Base-by-base conservation (phyloP, 2,113 vertebrate species). In the Caranx melampygus region DNA sequence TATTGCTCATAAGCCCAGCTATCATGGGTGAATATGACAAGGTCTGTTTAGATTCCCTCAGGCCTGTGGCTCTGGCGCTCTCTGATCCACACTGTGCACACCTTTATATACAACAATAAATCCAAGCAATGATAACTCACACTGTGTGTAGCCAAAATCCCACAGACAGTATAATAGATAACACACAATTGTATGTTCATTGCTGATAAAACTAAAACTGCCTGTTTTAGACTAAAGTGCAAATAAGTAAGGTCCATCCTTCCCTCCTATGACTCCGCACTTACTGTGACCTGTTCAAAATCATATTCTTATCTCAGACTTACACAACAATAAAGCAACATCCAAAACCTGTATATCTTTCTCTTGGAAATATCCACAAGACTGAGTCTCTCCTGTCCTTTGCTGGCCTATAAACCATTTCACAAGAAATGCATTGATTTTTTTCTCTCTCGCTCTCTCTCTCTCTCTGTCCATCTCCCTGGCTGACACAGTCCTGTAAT, bases 341-440 rank as follows among this genome's bases (percentile, higher is more conserved):
- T 3, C 31, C 45, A 21, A 15, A 35, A 70, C 31, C 31, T 31
- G 4, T 45, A 4, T 52, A 65, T 51, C 31, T 37, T 54, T 6
- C 34, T 44, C 37, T 55, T 57, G 18, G 9, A 78, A 70, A 71
- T 26, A 63, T 78, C 18, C 20, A 2, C 26, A 55, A 45, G 47
- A 55, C 9, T 35, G 26, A 1, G 8, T 54, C 49, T 42, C n/a
- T 42, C 8, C 54, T 73, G 54, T 44, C 26, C 18, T 60, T 59
- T 20, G 1, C 54, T 44, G 33, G 40, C 20, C 60, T 42, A 34
- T 37, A 18, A 72, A 65, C 57, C 58, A 13, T 3, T 54, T 62
- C 35, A 21, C 31, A 40, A 55, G 33, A 59, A 21, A 73, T 31
- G 40, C 21, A 14, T 8, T 37, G 21, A 14, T 13, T 21, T 12